Base-by-base conservation (phyloP, 2,113 vertebrate species). In the Ageneiosus marmoratus region DNA sequence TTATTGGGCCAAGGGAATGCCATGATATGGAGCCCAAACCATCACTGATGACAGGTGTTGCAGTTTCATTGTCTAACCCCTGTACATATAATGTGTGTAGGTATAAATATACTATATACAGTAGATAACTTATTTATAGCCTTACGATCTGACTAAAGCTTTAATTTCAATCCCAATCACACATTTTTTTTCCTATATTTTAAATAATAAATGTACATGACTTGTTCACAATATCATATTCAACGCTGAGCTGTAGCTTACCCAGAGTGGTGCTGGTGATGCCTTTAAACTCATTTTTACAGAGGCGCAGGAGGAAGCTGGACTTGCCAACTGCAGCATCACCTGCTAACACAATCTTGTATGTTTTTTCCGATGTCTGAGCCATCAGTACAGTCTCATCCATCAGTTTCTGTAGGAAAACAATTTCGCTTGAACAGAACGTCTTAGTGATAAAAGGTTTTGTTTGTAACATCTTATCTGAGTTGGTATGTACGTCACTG, bases 251-350 rank as follows among this genome's bases (percentile, higher is more conserved):
- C 20, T n/a, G 51, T 0, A n/a, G 34, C 91, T 82, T 93, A 99
- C 97, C 97, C 8, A 99, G 89, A 6, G 97, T 99, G 27, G 97
- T 93, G 82, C 95, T 95, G 80, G 93, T 95, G 86, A 94, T 95
- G 56, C 95, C 90, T 88, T 93, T 95, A 90, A 99, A 99, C 90
- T 99, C 97, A 27, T 99, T 99, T 93, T 98, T 98, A 93, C 97
- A 99, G 85, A 99, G 95, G 44, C 98, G 95, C 77, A 94, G 94
- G 81, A 99, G 95, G 88, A 99, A 99, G 91, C 97, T 98, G 83
- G 97, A 98, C 88, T 99, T 99, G 67, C 98, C 98, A 86, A 99
- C 98, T 0, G 97, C 97, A 32, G 97, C 97, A 0, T 99, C 97
- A 80, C 97, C 97, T 3, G 96, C 96, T 82, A 99, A 92, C 67